A percentile compares a stretch with the other conserved stretches of the same genome.
phyloP scores from a whole-genome alignment of 2,888 invertebrate species.

The Pseudoips prasinana region DNA sequence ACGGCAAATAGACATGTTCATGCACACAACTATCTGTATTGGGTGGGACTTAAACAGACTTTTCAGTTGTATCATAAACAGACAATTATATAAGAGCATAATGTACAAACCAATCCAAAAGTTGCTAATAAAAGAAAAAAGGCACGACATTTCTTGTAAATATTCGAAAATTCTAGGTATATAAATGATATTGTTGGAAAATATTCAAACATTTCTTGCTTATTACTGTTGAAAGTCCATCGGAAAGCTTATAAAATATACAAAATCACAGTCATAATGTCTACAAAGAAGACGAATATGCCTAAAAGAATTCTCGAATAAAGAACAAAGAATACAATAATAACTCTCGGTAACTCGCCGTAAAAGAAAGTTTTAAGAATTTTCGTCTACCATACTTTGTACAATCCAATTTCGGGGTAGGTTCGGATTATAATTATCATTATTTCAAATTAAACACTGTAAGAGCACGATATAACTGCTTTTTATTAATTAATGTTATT shows the following conservation, averaged over 20 bases:
- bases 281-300: conserved; percentile 22
- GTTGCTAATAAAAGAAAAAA: too few species aligned
- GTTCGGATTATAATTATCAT: conserved; percentile 30
- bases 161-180: too few species aligned
- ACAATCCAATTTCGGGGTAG: conserved; percentile 33
- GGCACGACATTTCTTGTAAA: too few species aligned
- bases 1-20: too few species aligned
- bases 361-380: conserved; percentile 33
- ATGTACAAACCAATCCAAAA: too few species aligned
- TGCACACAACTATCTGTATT: too few species aligned
- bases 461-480: conserved; percentile 1
- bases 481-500: too few species aligned
- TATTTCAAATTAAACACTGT: conserved; percentile 30
- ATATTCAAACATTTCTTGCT: neutral
- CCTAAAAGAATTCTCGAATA: conserved; percentile 25
- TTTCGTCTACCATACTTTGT: conserved; percentile 30
- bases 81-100: too few species aligned
- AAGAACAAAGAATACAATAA: conserved; percentile 35
- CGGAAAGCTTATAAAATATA: conserved; percentile 19
- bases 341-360: conserved; percentile 30
- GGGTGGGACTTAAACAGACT: too few species aligned
- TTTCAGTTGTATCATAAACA: too few species aligned
- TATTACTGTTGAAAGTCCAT: too few species aligned
- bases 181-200: neutral
- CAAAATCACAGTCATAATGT: conserved; percentile 20